A percentile compares a stretch with the other conserved stretches of the same genome.
phyloP scores from a whole-genome alignment of 2,113 vertebrate species.

The Haplochromis burtoni region DNA sequence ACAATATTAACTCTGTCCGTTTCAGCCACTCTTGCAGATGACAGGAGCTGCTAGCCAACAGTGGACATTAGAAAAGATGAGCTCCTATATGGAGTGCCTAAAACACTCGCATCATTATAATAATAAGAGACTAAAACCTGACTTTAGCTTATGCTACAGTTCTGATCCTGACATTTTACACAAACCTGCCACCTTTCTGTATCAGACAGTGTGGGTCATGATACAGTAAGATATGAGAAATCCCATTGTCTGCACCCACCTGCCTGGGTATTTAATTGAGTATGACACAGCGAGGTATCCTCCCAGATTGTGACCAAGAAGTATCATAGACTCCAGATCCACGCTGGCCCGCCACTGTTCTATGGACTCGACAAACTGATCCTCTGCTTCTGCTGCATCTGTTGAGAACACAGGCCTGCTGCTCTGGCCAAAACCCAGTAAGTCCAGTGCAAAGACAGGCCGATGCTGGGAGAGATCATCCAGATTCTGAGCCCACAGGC shows the following conservation, averaged over 20 bases:
- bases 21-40: not conserved
- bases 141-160: not conserved
- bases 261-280: conserved; percentile 80
- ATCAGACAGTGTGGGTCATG: not conserved
- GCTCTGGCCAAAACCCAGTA: conserved; percentile 93
- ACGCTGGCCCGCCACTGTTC: conserved; percentile 86
- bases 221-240: not conserved
- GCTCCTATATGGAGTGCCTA: not conserved
- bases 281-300: conserved; percentile 90
- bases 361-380: conserved; percentile 90
- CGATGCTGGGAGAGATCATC: conserved; percentile 80
- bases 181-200: not conserved
- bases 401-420: conserved; percentile 81
- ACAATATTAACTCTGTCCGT: not conserved
- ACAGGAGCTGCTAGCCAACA: not conserved
- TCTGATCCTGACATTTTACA: not conserved
- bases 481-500: conserved; percentile 92
- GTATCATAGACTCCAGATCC: conserved; percentile 82
- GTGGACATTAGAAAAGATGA: not conserved
- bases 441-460: conserved; percentile 84
- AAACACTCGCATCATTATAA: not conserved
- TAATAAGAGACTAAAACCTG: not conserved
- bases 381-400: conserved; percentile 80
- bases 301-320: conserved; percentile 93
- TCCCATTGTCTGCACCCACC: conserved; percentile 65